Base-by-base conservation (phyloP, 2,113 vertebrate species). In the Hassar affinis region DNA sequence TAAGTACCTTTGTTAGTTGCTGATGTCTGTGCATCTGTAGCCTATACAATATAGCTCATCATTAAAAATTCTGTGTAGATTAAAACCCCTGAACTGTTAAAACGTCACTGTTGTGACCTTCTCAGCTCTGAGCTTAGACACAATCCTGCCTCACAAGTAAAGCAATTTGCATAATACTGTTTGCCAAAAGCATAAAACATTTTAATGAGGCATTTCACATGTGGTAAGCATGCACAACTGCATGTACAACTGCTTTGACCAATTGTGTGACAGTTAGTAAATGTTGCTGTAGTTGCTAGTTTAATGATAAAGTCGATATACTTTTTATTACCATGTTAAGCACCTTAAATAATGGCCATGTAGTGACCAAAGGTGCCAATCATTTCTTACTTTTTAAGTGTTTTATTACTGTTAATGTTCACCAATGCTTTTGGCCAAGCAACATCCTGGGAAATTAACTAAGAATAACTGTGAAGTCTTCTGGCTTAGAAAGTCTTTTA, bases 401-500 rank as follows among this genome's bases (percentile, higher is more conserved):
- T 54, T 76, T 76, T 76, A 54, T 76, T 33, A 76, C 54, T 10
- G 8, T 56, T 76, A 54, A 56, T 54, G 9, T 35, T 52, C 18
- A 1, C 30, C 74, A 77, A 25, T 25, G 51, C 20, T 77, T 56
- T 56, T 77, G 51, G 74, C 52, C 17, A 11, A 77, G 74, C 52
- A 56, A 56, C 30, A 56, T 25, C 51, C 74, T 77, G 74, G 30
- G 51, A 77, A 38, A 77, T 77, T 77, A 35, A 77, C 51, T 56
- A 77, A 77, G 52, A 56, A 38, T 51, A 38, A 38, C 74, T 77
- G 74, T 56, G 74, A 77, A 77, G 22, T 33, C 20, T 54, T 56
- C 74, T 77, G 74, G 74, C 74, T 77, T 77, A 77, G 30, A 25
- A 38, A 77, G 51, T 20, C 52, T 56, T 77, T 38, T 38, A 51